These are phyloP conservation scores for Caenorhabditis virilis DNA, from an alignment of 2,888 invertebrate genomes.

Conservation along the genomic window DNA sequence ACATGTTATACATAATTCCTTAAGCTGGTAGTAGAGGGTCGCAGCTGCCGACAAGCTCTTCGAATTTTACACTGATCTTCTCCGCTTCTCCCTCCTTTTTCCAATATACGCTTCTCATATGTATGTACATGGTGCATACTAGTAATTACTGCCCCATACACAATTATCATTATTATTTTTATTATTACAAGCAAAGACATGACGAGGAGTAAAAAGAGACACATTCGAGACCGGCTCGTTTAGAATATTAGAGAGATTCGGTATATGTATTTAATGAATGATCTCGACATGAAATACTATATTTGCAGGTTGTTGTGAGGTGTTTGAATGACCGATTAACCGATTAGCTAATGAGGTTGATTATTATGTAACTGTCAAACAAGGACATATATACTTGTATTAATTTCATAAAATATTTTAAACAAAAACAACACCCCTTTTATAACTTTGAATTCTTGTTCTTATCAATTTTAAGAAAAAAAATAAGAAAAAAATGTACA, in stretches of 20 bases:
- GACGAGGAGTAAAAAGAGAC: background rate
- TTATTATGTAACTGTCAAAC: too few species aligned
- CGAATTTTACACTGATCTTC: slow-evolving; percentile 28
- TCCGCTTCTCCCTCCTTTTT: slow-evolving; percentile 15
- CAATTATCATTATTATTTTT: slow-evolving; percentile 39
- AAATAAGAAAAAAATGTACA: background rate
- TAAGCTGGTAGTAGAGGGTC: slow-evolving; percentile 23
- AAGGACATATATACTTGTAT: too few species aligned
- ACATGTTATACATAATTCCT: slow-evolving; percentile 38
- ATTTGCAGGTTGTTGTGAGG: slow-evolving; percentile 11
- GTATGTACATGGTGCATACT: slow-evolving; percentile 11
- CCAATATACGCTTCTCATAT: slow-evolving; percentile 1
- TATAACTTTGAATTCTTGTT: too few species aligned
- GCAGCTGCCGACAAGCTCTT: slow-evolving; percentile 19
- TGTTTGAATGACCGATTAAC: slow-evolving; percentile 20
- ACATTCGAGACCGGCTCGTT: background rate
- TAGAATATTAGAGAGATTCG: slow-evolving; percentile 21
- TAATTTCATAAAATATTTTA: too few species aligned
- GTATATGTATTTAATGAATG: slow-evolving; percentile 29
- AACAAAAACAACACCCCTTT: too few species aligned
- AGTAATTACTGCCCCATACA: slow-evolving; percentile 27
- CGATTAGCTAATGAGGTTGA: background rate
- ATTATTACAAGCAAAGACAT: slow-evolving; percentile 16
- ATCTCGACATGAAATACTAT: slow-evolving; percentile 11
- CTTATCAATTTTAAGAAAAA: too few species aligned